phyloP scores from a whole-genome alignment of 1,140 invertebrate genomes.

The Hormaphis cornu region DNA sequence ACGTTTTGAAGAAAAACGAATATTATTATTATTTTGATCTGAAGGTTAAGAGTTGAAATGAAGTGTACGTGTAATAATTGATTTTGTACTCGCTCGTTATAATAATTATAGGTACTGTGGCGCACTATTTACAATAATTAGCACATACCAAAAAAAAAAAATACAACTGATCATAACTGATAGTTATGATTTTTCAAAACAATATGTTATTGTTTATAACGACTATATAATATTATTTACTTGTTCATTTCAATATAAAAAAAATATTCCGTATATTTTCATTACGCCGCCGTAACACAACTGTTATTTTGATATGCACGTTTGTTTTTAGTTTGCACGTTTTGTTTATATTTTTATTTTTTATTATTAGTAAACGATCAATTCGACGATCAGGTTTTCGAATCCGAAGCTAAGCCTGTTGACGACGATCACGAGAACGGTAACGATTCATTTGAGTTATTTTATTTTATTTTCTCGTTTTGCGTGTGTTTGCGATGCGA shows the following conservation, averaged over 20 bases:
- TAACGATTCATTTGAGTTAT: not conserved
- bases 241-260: too few species aligned
- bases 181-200: too few species aligned
- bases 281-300: too few species aligned
- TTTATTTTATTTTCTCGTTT: not conserved
- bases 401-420: not conserved
- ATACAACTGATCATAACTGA: too few species aligned
- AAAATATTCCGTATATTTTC: too few species aligned
- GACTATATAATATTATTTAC: too few species aligned
- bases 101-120: too few species aligned
- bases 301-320: not conserved
- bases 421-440: not conserved
- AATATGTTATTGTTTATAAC: too few species aligned
- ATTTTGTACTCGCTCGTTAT: too few species aligned
- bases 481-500: not conserved
- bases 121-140: too few species aligned
- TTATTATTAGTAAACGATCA: constrained; percentile 20
- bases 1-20: not conserved
- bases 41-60: not conserved
- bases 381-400: constrained; percentile 18
- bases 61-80: not conserved
- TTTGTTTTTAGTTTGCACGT: not conserved
- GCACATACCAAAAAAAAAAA: too few species aligned
- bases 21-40: not conserved
- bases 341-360: not conserved